These are phyloP conservation scores for Hypolimnas misippus DNA, from an alignment of 2,888 invertebrate species.

Conservation along the genomic window DNA sequence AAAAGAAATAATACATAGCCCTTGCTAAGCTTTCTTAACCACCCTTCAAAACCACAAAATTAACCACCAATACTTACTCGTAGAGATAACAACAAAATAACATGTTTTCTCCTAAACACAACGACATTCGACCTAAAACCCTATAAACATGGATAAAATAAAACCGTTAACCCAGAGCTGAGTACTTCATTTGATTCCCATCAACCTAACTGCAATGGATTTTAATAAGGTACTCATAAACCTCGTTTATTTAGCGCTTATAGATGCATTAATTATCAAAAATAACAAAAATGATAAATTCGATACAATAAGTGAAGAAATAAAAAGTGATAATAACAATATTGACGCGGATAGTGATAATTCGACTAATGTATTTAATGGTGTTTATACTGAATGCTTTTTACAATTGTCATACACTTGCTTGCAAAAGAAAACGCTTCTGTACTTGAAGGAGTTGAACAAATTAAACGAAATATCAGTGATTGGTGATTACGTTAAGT, in stretches of 20 bases:
- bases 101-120: constrained; percentile 63
- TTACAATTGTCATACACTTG: constrained; percentile 82
- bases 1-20: background rate
- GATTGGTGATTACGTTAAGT: constrained; percentile 81
- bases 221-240: constrained; percentile 50
- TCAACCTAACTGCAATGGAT: constrained; percentile 53
- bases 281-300: constrained; percentile 32
- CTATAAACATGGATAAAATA: constrained; percentile 71
- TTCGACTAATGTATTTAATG: constrained; percentile 70
- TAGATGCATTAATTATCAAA: constrained; percentile 48
- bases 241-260: constrained; percentile 44
- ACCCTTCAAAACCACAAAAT: constrained; percentile 29
- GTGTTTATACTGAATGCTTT: constrained; percentile 83
- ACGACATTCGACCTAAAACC: constrained; percentile 65
- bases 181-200: constrained; percentile 61
- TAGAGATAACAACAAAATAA: constrained; percentile 50
- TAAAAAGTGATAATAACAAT: constrained; percentile 34
- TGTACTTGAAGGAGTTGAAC: constrained; percentile 82
- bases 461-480: constrained; percentile 81
- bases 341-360: constrained; percentile 39
- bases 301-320: constrained; percentile 38
- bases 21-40: constrained; percentile 24
- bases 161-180: constrained; percentile 57
- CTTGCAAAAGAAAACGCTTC: constrained; percentile 82
- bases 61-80: constrained; percentile 7